phyloP scores from a whole-genome alignment of 2,113 vertebrate species.

The Atlantisia rogersi region DNA sequence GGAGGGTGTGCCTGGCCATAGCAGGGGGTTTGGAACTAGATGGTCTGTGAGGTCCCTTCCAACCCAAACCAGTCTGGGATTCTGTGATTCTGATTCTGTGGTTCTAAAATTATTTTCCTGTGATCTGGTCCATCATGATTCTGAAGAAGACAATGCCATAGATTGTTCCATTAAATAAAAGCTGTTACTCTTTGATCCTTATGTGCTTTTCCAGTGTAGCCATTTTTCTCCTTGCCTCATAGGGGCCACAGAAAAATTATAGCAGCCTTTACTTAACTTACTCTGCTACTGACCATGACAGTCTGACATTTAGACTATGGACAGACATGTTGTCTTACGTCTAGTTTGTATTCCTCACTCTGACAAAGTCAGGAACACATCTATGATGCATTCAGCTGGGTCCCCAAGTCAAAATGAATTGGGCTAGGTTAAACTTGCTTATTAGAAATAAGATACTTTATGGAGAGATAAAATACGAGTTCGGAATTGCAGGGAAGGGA shows the following conservation, averaged over 20 bases:
- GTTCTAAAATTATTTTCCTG: background rate
- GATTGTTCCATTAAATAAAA: no score
- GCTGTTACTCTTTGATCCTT: background rate
- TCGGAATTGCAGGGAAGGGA: background rate
- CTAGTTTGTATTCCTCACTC: background rate
- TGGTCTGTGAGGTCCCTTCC: no score
- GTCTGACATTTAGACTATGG: background rate
- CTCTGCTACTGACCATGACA: background rate
- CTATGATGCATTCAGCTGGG: background rate
- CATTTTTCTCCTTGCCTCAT: background rate
- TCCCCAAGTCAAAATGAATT: background rate
- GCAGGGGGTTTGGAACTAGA: no score
- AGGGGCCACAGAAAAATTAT: background rate
- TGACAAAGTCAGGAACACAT: background rate
- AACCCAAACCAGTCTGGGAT: no score
- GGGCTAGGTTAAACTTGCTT: background rate
- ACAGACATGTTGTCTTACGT: background rate
- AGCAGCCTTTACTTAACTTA: background rate
- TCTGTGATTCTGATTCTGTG: no score
- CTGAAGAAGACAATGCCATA: background rate
- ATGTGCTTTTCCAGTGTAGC: background rate
- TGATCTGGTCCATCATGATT: background rate
- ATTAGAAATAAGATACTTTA: background rate
- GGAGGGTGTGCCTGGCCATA: no score
- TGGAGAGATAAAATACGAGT: background rate